These are phyloP conservation scores for Garrulus glandarius DNA, from an alignment of 2,797 vertebrate genomes.

Conservation along the genomic window DNA sequence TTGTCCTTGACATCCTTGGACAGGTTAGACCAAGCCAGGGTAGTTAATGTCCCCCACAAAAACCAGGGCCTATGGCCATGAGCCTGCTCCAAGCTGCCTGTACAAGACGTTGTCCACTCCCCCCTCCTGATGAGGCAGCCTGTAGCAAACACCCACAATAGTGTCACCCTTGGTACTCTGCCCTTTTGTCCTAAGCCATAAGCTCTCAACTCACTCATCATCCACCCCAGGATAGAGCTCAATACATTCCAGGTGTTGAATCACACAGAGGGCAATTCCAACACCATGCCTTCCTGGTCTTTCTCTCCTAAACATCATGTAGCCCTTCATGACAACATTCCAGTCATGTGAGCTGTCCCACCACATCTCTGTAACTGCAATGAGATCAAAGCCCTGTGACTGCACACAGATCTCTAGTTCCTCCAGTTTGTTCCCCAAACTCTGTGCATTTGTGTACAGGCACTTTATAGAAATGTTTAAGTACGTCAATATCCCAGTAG, in stretches of 20 bases:
- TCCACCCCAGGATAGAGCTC: not conserved
- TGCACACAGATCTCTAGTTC: not conserved
- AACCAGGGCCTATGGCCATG: not conserved
- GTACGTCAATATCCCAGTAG: not conserved
- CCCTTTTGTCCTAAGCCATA: not conserved
- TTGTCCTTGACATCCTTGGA: not conserved
- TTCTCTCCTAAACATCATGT: not conserved
- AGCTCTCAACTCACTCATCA: not conserved
- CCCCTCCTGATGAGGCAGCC: not conserved
- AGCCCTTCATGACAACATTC: not conserved
- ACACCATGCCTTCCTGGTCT: not conserved
- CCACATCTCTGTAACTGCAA: not conserved
- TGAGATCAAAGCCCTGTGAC: not conserved
- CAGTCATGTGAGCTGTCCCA: not conserved
- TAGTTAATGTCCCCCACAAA: not conserved
- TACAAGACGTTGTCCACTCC: not conserved
- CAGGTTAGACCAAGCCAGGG: not conserved
- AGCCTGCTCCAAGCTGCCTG: fast-evolving
- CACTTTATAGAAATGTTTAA: not conserved
- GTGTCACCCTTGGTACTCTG: not conserved
- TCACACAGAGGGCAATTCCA: not conserved
- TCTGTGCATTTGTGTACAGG: not conserved
- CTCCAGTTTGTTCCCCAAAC: not conserved
- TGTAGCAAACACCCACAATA: not conserved
- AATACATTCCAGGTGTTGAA: not conserved